A percentile compares a stretch with the other conserved stretches of the same genome.
Conservation (phyloP, 2,888 invertebrate species). For the Cartodere bifasciata region DNA sequence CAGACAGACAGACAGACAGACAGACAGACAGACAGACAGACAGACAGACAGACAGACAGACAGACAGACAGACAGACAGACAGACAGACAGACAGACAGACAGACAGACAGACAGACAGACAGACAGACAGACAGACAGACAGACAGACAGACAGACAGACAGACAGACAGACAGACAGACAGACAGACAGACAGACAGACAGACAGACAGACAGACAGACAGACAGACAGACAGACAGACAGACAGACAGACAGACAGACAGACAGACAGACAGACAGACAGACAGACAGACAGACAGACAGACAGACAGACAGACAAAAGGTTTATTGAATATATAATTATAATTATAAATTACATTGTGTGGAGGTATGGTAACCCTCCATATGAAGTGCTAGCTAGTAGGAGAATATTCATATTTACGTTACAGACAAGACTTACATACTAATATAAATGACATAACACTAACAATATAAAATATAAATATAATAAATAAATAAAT, state of each 20-base stretch:
- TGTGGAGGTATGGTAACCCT: too few species aligned
- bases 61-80: conserved; percentile 1
- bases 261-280: conserved; percentile 5
- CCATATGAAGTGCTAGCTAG: too few species aligned
- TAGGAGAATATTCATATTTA: too few species aligned
- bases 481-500: too few species aligned
- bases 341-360: too few species aligned
- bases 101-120: conserved; percentile 1
- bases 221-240: conserved; percentile 3
- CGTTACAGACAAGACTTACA: too few species aligned
- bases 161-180: conserved; percentile 1
- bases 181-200: conserved; percentile 1
- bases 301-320: conserved; percentile 6
- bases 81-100: conserved; percentile 1
- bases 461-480: too few species aligned
- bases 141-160: conserved; percentile 1
- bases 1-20: conserved; percentile 1
- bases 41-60: conserved; percentile 1
- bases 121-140: conserved; percentile 1
- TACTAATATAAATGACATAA: too few species aligned
- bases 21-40: conserved; percentile 1
- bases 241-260: conserved; percentile 4
- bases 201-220: conserved; percentile 1
- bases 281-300: conserved; percentile 5
- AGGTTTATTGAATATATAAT: too few species aligned